Evolutionary conservation across 2,113 vertebrate genomes (phyloP).

Genomic region (Cardinalis cardinalis): DNA sequence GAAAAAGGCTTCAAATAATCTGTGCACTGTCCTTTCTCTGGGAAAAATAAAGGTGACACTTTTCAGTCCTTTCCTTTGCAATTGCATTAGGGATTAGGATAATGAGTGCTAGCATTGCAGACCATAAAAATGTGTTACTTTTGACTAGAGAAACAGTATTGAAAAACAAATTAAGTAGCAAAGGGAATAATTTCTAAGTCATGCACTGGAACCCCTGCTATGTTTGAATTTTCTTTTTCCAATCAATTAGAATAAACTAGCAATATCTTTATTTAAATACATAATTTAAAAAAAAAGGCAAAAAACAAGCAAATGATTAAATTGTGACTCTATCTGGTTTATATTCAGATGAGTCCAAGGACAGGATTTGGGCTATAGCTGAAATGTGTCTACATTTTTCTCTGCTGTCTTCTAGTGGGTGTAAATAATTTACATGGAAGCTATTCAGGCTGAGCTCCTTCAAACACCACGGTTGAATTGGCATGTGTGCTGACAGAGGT

Average conservation of each 20-base stretch:
- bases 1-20: background rate
- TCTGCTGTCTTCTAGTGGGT: background rate
- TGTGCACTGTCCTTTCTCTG: background rate
- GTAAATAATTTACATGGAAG: background rate
- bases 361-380: background rate
- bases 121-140: background rate
- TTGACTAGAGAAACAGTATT: background rate
- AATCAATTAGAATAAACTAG: background rate
- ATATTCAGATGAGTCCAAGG: background rate
- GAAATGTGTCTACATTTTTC: background rate
- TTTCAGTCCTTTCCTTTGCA: background rate
- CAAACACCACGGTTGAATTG: fast-evolving
- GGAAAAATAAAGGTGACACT: background rate
- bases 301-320: background rate
- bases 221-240: background rate
- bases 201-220: background rate
- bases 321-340: background rate
- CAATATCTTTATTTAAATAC: background rate
- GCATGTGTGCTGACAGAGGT: background rate
- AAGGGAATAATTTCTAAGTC: background rate
- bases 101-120: background rate
- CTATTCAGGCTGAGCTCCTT: background rate
- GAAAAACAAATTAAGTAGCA: background rate
- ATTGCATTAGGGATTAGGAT: background rate
- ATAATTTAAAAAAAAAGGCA: background rate